A percentile compares a stretch with the other conserved stretches of the same genome.
Evolutionary conservation across 2,113 vertebrate genomes (phyloP).

Genomic region (Phrynosoma platyrhinos): DNA sequence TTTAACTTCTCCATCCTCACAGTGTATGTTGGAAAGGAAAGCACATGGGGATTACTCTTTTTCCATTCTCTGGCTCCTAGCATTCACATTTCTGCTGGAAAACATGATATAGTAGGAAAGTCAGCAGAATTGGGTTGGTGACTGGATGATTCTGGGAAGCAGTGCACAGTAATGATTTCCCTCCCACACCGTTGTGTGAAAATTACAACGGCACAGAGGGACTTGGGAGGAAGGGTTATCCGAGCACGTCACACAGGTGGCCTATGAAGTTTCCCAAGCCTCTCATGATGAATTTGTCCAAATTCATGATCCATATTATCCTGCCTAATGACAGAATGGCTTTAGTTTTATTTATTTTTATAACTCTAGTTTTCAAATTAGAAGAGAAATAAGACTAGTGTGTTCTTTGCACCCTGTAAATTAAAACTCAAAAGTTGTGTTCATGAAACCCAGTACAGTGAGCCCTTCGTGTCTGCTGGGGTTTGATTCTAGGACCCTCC

Average conservation of each 20-base stretch:
- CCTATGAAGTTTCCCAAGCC: too few species aligned
- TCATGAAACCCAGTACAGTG: background rate
- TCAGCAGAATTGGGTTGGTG: too few species aligned
- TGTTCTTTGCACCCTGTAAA: conserved; percentile 22
- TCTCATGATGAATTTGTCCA: background rate
- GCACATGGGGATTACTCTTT: background rate
- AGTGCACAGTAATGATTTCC: too few species aligned
- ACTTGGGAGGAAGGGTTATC: too few species aligned
- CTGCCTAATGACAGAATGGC: conserved; percentile 44
- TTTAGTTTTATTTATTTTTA: conserved; percentile 6
- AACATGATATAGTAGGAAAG: background rate
- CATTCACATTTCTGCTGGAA: background rate
- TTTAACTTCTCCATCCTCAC: too few species aligned
- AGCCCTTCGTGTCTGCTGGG: too few species aligned
- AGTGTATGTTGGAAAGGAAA: background rate
- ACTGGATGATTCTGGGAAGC: too few species aligned
- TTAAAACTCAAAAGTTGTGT: background rate
- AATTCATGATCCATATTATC: background rate
- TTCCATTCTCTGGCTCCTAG: background rate
- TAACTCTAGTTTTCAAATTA: conserved; percentile 40
- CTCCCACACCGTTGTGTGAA: too few species aligned
- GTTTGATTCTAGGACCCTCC: too few species aligned
- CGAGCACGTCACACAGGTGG: too few species aligned
- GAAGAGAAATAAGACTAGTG: conserved; percentile 38
- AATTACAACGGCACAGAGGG: too few species aligned